phyloP scores from a whole-genome alignment of 2,113 vertebrate species.

The Lipophrys pholis region DNA sequence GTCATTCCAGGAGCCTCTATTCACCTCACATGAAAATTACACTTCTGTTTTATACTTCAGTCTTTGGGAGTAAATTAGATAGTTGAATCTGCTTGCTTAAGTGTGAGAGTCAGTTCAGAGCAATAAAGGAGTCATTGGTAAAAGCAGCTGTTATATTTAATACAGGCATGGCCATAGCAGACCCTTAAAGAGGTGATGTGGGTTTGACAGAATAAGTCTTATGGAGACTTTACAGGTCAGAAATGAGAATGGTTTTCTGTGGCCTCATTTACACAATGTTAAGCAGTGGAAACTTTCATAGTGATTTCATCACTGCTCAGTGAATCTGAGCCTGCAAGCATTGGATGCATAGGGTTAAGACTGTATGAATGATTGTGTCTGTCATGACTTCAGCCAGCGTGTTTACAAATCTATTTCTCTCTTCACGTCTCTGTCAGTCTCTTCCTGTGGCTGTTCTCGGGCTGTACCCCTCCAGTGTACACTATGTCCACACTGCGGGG shows the following conservation, averaged over 20 bases:
- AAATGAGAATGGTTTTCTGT: too few relatives aligned
- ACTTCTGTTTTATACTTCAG: not conserved
- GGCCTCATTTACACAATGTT: too few relatives aligned
- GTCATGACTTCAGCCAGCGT: not conserved
- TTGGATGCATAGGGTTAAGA: not conserved
- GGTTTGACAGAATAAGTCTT: not conserved
- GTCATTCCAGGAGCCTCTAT: not conserved
- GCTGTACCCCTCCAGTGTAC: conserved; percentile 73
- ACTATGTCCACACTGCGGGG: conserved; percentile 65
- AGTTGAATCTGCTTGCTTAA: conserved; percentile 35
- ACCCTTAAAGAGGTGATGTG: not conserved
- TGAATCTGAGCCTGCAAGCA: not conserved
- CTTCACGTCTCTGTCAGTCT: conserved; percentile 50
- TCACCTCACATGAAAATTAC: not conserved
- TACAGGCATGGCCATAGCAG: conserved; percentile 1
- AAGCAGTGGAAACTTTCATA: too few relatives aligned
- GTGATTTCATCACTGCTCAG: too few relatives aligned
- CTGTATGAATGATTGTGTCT: not conserved
- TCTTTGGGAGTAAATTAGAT: conserved; percentile 21
- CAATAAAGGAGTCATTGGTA: conserved; percentile 22
- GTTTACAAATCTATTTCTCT: conserved; percentile 53
- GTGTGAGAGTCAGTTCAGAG: conserved; percentile 27
- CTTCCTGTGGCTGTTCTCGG: conserved; percentile 59
- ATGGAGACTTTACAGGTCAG: too few relatives aligned
- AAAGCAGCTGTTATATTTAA: conserved; percentile 12